Base-by-base conservation (phyloP, 2,797 vertebrate genomes). In the Oryzias dopingdopingensis region DNA sequence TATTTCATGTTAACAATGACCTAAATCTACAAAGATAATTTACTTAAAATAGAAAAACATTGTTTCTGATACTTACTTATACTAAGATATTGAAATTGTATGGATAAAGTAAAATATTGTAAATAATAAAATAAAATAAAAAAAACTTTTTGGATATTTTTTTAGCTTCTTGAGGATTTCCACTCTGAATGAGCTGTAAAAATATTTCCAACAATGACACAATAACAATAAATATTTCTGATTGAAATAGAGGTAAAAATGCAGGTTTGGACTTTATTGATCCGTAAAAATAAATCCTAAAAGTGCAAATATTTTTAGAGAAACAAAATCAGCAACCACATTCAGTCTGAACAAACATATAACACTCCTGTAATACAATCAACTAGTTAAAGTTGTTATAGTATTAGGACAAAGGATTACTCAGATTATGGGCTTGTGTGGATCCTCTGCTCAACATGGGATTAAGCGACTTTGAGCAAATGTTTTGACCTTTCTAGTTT, bases 331-430 rank as follows among this genome's bases (percentile, higher is more conserved):
- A 62, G 42, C 55, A 17, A 51, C 50, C 2, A 16, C 4, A 1
- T 16, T 14, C 23, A 18, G 48, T 44, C 29, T 46, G 16, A 26
- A 59, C 47, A 74, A 62, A 66, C 51, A 69, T 74, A 59, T 62
- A 74, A 69, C 42, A 6, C 40, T 59, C 37, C 62, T 12, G 51
- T 75, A 62, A 74, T 42, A 24, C 59, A 74, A 47, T 74, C 57
- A 83, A 72, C 62, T 65, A 12, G 65, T 49, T 71, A 79, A 79
- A 81, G 70, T 67, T 57, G 74, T 46, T 46, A 46, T 59, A 70
- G 77, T 5, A 67, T 81, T 68, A 81, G 56, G 62, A 70, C 52
- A 59, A 66, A 74, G 71, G 70, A 77, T 85, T 70, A 80, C 42
- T 47, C 67, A 61, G 62, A 76, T 74, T 65, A 76, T 51, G 40